Conservation (phyloP, 2,888 invertebrate genomes). For the Euzophera pinguis region DNA sequence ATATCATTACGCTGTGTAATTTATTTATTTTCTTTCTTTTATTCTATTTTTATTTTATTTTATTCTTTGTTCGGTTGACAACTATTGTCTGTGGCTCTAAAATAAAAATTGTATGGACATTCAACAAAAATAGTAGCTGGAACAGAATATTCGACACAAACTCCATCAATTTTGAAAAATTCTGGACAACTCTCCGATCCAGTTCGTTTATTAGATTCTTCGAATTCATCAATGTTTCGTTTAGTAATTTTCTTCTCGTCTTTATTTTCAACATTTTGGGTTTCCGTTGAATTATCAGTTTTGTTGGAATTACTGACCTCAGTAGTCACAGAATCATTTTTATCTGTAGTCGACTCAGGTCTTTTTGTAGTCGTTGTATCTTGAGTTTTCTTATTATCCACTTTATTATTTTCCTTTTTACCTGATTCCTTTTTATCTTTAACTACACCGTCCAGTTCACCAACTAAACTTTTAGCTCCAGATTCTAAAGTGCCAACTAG, state of each 20-base stretch:
- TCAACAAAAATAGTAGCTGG: not conserved
- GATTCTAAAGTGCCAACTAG: not conserved
- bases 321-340: not conserved
- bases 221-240: not conserved
- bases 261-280: not conserved
- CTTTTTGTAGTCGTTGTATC: not conserved
- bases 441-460: not conserved
- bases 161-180: not conserved
- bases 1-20: too few species aligned
- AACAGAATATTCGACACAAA: not conserved
- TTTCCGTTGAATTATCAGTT: not conserved
- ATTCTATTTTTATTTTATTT: too few species aligned
- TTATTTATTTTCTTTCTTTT: too few species aligned
- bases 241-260: not conserved
- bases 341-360: not conserved
- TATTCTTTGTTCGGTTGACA: not conserved
- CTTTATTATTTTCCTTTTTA: not conserved
- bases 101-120: not conserved
- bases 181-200: not conserved
- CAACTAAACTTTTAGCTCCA: not conserved
- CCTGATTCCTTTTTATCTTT: not conserved
- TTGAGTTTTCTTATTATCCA: not conserved
- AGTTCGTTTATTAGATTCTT: not conserved
- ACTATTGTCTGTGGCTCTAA: not conserved
- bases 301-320: not conserved